These are phyloP conservation scores for Sarcophaga rosellei DNA, from an alignment of 2,888 invertebrate genomes.

Conservation along the genomic window DNA sequence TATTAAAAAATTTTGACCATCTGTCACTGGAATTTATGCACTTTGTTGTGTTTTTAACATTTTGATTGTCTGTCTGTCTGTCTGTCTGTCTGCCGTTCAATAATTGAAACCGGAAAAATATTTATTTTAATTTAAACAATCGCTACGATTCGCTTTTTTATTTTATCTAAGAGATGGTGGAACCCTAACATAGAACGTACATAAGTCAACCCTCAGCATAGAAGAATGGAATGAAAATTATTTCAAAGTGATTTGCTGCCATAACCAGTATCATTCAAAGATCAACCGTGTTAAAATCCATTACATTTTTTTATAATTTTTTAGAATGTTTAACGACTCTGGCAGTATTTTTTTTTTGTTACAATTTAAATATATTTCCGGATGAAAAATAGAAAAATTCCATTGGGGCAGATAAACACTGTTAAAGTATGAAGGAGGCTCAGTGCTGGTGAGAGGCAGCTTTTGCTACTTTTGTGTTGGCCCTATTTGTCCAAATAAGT, in stretches of 20 bases:
- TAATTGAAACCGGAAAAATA: constrained; percentile 79
- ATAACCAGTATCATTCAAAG: neutral
- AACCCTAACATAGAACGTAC: neutral
- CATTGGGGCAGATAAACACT: too few relatives aligned
- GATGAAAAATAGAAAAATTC: too few relatives aligned
- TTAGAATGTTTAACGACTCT: neutral
- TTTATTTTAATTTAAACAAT: constrained; percentile 78
- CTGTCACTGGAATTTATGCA: constrained; percentile 1
- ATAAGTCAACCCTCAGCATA: neutral
- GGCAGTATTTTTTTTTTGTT: neutral
- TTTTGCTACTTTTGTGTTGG: too few relatives aligned
- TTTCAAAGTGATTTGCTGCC: neutral
- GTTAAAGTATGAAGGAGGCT: too few relatives aligned
- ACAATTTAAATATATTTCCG: neutral
- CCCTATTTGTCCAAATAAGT: too few relatives aligned
- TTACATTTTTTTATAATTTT: neutral
- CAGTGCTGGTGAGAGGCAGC: too few relatives aligned
- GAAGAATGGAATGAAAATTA: neutral
- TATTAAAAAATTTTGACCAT: too few relatives aligned
- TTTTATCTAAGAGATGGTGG: neutral
- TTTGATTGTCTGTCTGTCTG: neutral
- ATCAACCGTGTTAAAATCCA: too few relatives aligned
- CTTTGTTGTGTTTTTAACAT: neutral
- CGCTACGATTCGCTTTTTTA: constrained; percentile 5
- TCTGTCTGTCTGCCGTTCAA: constrained; percentile 28